These are phyloP conservation scores for Trichopoda pennipes DNA, from an alignment of 2,888 invertebrate species.

Conservation along the genomic window DNA sequence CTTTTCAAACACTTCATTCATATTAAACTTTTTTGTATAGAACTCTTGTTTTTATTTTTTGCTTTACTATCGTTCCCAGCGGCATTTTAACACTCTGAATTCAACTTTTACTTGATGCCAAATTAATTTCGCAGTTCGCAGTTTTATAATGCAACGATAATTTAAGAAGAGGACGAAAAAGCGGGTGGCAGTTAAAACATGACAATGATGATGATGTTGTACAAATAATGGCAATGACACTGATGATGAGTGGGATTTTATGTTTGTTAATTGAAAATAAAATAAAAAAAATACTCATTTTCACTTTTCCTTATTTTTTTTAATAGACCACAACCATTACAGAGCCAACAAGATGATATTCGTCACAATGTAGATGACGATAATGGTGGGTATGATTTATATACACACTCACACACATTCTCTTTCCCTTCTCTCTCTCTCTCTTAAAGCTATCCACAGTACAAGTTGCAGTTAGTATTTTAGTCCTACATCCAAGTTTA, in stretches of 20 bases:
- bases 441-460: slow-evolving; percentile 1
- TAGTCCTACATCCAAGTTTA: slow-evolving; percentile 11
- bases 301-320: slow-evolving; percentile 63
- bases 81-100: slow-evolving; percentile 59
- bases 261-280: slow-evolving; percentile 54
- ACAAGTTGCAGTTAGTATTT: slow-evolving; percentile 19
- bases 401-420: not conserved
- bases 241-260: slow-evolving; percentile 58
- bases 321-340: slow-evolving; percentile 65
- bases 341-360: slow-evolving; percentile 49
- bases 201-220: slow-evolving; percentile 36
- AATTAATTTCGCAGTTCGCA: slow-evolving; percentile 61
- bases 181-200: slow-evolving; percentile 24
- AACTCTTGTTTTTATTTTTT: not conserved
- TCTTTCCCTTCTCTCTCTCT: not conserved
- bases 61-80: slow-evolving; percentile 31
- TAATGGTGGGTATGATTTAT: not conserved
- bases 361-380: slow-evolving; percentile 31
- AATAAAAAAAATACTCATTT: slow-evolving; percentile 43
- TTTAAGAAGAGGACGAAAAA: slow-evolving; percentile 11
- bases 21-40: not conserved
- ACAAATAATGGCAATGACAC: slow-evolving; percentile 48
- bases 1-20: not conserved
- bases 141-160: slow-evolving; percentile 51
- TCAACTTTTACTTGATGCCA: slow-evolving; percentile 61